These are phyloP conservation scores for Ispidina lecontei DNA, from an alignment of 2,797 vertebrate genomes.

Conservation along the genomic window DNA sequence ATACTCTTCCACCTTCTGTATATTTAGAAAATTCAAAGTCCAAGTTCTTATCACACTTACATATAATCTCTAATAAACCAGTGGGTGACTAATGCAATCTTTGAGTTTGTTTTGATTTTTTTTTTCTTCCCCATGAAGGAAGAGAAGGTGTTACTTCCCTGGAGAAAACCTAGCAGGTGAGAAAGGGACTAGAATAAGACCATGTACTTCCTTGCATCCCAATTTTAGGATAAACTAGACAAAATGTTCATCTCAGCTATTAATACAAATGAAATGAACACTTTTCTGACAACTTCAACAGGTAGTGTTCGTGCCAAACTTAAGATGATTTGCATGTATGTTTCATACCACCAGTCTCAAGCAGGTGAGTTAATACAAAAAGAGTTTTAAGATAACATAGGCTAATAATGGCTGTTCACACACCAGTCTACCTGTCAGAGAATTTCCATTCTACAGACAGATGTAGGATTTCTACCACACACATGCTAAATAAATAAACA, in stretches of 20 bases:
- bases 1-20: not conserved
- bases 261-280: not conserved
- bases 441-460: not conserved
- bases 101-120: not conserved
- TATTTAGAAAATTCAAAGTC: slow-evolving; percentile 43
- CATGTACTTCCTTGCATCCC: not conserved
- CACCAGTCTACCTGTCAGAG: not conserved
- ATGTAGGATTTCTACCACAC: not conserved
- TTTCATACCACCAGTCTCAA: not conserved
- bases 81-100: not conserved
- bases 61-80: not conserved
- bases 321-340: not conserved
- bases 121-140: not conserved
- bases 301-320: not conserved
- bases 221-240: not conserved
- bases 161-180: not conserved
- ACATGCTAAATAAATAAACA: not conserved
- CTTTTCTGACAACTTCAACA: not conserved
- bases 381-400: not conserved
- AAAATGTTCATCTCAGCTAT: not conserved
- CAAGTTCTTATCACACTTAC: slow-evolving; percentile 13
- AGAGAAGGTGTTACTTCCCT: not conserved
- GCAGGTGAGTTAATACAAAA: not conserved
- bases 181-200: not conserved
- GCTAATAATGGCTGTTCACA: not conserved